Percentiles rank a stretch among this genome's conserved stretches.
Evolutionary conservation across 2,888 invertebrate species (phyloP).

Genomic region (Brachyptera risi): DNA sequence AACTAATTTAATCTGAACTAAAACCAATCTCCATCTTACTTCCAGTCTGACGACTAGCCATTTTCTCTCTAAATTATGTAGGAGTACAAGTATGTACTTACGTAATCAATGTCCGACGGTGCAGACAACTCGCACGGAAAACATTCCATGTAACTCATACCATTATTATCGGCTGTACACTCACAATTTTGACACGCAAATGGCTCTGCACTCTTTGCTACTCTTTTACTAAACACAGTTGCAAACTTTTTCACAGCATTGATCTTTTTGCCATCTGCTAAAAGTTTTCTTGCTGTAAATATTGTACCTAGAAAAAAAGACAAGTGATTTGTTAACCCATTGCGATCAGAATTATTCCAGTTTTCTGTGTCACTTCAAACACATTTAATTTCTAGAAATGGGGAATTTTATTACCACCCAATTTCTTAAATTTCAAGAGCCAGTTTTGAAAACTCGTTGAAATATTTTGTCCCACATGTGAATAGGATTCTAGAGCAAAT

Average conservation of each 20-base stretch:
- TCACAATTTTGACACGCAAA: constrained; percentile 62
- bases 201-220: constrained; percentile 59
- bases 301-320: constrained; percentile 51
- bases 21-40: too few species aligned
- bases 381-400: too few species aligned
- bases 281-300: constrained; percentile 58
- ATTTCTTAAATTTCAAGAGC: too few species aligned
- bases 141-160: constrained; percentile 62
- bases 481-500: too few species aligned
- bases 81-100: too few species aligned
- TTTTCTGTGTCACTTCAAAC: too few species aligned
- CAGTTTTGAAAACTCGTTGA: too few species aligned
- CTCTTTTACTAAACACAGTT: constrained; percentile 61
- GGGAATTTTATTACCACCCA: too few species aligned
- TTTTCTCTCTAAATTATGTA: too few species aligned
- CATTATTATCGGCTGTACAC: constrained; percentile 62
- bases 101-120: constrained; percentile 49
- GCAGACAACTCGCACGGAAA: constrained; percentile 55
- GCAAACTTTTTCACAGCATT: constrained; percentile 59
- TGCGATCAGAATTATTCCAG: background rate
- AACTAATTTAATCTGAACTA: too few species aligned
- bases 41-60: too few species aligned
- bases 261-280: constrained; percentile 48
- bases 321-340: background rate
- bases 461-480: too few species aligned